phyloP scores from a whole-genome alignment of 2,113 vertebrate genomes.

The Xerus inauris region DNA sequence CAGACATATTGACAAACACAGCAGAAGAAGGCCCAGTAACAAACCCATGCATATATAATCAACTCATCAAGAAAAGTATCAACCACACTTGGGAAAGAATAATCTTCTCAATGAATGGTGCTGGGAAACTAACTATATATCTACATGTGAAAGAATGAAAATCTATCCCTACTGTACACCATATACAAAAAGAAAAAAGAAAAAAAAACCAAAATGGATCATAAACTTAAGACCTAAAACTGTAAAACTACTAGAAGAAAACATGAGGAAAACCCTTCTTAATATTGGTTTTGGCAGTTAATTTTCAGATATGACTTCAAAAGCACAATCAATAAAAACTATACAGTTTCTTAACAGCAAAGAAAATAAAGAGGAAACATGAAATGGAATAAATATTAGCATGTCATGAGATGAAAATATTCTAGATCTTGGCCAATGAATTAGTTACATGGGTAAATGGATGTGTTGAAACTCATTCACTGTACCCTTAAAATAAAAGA shows the following conservation, averaged over 20 bases:
- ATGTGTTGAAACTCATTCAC: background rate
- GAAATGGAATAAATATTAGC: background rate
- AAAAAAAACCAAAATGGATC: background rate
- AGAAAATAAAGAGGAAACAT: background rate
- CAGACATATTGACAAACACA: background rate
- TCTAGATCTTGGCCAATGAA: background rate
- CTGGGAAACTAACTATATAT: background rate
- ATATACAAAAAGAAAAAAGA: background rate
- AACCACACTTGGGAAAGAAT: background rate
- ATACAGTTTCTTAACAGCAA: background rate
- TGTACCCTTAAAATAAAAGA: no score
- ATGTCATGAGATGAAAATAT: background rate
- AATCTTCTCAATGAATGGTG: background rate
- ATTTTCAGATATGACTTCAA: background rate
- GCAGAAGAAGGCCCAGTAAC: background rate
- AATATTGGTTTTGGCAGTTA: background rate
- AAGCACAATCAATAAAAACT: background rate
- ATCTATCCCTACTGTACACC: fast-evolving
- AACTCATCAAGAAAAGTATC: background rate
- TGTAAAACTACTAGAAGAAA: background rate
- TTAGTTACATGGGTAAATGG: background rate
- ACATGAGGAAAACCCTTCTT: background rate
- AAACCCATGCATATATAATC: background rate
- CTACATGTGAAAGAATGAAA: background rate
- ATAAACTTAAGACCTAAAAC: background rate